Evolutionary conservation across 2,888 invertebrate species (phyloP), one percentile per base, ranked within the genome.

Genomic region (Vannuccia rotundouncinata): DNA sequence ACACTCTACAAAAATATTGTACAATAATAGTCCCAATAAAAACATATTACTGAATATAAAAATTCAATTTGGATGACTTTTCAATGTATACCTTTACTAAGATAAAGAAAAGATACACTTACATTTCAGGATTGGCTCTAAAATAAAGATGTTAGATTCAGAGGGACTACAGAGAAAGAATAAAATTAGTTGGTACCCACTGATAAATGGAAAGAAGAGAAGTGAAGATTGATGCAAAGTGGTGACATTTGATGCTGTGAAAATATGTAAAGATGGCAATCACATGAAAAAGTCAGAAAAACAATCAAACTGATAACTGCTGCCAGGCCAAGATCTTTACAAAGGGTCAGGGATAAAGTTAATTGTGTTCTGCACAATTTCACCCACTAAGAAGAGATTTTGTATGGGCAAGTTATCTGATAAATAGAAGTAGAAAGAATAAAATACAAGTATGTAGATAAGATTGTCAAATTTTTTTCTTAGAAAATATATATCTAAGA

Each of bases 371-470:
- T 66, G 66, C 25, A n/a, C 66, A 13, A 66, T 66, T 66, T 66
- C 66, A 66, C 66, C 66, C 66, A 66, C 66, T 22, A 66, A 66
- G 25, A 66, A 66, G 66, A 66, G 22, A 66, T 66, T 66, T 66
- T 17, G 13, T 66, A 27, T 66, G 13, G 66, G 66, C 66, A 66
- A 66, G 66, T 66, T 66, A n/a, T n/a, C n/a, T n/a, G n/a, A 66
- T 17, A 17, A 66, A 27, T 22, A 66, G 66, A 17, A 66, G 66
- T 66, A 66, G 25, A 27, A 66, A 66, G n/a, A 66, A n/a, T n/a
- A 2, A 66, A 66, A 66, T 66, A 66, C 66, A 66, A 66, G 66
- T 22, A 17, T 2, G 25, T 66, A 66, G 66, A 66, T 66, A 22
- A 66, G 2, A 22, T 66, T 66, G 66, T 66, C 2, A 66, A 66